Evolutionary conservation across 2,797 vertebrate species (phyloP), one percentile per base, ranked within the genome.

Genomic region (Tamandua tetradactyla): DNA sequence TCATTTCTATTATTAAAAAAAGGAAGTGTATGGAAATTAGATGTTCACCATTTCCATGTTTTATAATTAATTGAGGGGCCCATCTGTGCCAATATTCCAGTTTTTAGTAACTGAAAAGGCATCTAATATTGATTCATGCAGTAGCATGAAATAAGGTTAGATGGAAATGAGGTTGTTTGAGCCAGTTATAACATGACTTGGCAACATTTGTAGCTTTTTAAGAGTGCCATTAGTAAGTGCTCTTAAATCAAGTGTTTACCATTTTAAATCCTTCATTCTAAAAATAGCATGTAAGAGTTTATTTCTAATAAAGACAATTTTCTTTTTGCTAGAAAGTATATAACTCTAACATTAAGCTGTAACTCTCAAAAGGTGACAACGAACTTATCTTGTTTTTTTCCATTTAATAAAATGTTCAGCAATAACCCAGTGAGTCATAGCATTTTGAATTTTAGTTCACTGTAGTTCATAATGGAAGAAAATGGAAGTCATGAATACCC

Each of bases 141-240:
- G 87, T 90, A 89, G 95, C 92, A 83, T 91, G 89, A 90, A 95
- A 47, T 94, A 84, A 71, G 32, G 87, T 93, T 83, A 95, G 52
- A 62, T 90, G 89, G 87, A 93, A 94, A 90, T 95, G 74, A 52
- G 37, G 72, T 92, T 92, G 80, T 95, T 96, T 87, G 87, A 96
- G 57, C 94, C 87, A 93, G 90, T 95, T 95, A 80, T 92, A 66
- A 85, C 93, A 90, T 91, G 97, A 97, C 93, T 93, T 95, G 87
- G 96, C 93, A 95, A 81, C 71, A 74, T 85, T 78, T 83, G 84
- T 40, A 91, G 94, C 55, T 94, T 96, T 95, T 93, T 82, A 93
- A 95, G 74, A 74, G 74, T 93, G 81, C 42, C 37, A 27, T 89
- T 95, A 49, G 90, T 90, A 91, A 93, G 61, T 82, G 44, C 80